These are phyloP conservation scores for Jaculus jaculus DNA, from an alignment of 2,113 vertebrate species.

Conservation along the genomic window DNA sequence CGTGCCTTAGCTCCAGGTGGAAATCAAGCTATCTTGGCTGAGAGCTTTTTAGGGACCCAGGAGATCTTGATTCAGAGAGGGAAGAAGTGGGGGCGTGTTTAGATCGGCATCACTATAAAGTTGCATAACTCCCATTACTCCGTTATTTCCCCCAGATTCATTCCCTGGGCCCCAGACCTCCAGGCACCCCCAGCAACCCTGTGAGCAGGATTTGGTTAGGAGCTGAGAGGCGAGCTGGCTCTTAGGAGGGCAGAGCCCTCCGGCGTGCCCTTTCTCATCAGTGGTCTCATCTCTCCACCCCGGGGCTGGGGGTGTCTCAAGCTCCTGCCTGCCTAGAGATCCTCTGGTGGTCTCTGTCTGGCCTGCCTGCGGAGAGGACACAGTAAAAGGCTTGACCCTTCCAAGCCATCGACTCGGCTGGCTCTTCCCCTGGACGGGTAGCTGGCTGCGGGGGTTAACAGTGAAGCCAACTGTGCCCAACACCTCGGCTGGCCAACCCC, in stretches of 20 bases:
- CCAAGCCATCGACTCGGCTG: background rate
- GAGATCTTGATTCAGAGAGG: slow-evolving; percentile 7
- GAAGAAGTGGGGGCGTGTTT: background rate
- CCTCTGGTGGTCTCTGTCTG: background rate
- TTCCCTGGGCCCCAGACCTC: background rate
- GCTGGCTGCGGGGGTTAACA: background rate
- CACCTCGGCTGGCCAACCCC: background rate
- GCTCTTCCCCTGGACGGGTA: background rate
- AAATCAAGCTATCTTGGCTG: slow-evolving; percentile 17
- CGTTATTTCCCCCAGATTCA: background rate
- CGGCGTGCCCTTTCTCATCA: background rate
- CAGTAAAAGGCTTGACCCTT: background rate
- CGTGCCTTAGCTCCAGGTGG: background rate
- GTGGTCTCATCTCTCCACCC: background rate
- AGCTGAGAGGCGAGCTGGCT: background rate
- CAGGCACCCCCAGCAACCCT: background rate
- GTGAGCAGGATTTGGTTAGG: background rate
- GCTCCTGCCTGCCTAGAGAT: slow-evolving; percentile 39
- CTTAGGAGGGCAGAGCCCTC: background rate
- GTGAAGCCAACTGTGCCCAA: background rate
- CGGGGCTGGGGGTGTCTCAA: background rate
- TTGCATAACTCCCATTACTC: slow-evolving; percentile 18
- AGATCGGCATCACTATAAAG: background rate
- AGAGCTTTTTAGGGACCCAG: slow-evolving; percentile 31
- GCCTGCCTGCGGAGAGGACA: background rate